These are phyloP conservation scores for Chelidonichthys spinosus DNA, from an alignment of 2,797 vertebrate species.

Conservation along the genomic window DNA sequence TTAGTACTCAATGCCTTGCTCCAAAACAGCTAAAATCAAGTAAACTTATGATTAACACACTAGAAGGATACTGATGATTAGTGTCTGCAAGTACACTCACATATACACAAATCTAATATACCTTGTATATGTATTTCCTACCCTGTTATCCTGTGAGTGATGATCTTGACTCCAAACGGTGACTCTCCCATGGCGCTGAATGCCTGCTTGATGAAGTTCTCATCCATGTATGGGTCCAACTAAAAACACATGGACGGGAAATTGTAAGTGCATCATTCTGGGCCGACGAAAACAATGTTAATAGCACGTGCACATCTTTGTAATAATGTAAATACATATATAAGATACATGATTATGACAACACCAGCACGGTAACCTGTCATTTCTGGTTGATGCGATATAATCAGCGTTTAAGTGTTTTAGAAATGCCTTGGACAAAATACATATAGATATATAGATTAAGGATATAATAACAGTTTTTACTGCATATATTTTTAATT, in stretches of 20 bases:
- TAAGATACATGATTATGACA: not conserved
- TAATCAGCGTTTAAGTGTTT: too few relatives aligned
- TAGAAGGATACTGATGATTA: too few relatives aligned
- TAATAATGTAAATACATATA: too few relatives aligned
- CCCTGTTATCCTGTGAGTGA: slow-evolving; percentile 87
- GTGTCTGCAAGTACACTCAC: too few relatives aligned
- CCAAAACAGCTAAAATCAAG: too few relatives aligned
- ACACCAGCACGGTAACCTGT: not conserved
- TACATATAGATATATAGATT: too few relatives aligned
- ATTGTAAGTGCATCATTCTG: rapidly evolving
- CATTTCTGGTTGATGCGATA: not conserved
- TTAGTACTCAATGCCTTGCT: too few relatives aligned
- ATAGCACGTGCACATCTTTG: not conserved
- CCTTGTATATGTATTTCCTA: slow-evolving; percentile 43
- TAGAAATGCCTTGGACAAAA: not conserved
- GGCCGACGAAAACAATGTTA: too few relatives aligned
- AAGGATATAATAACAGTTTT: too few relatives aligned
- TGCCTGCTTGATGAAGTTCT: slow-evolving; percentile 87
- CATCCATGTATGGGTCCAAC: slow-evolving; percentile 89
- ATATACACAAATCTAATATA: too few relatives aligned
- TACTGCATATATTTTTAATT: too few relatives aligned
- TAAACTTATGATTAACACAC: too few relatives aligned
- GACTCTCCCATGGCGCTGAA: slow-evolving; percentile 88
- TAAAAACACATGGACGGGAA: slow-evolving; percentile 23
- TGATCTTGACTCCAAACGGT: slow-evolving; percentile 86